phyloP scores from a whole-genome alignment of 2,888 invertebrate species.

The Nephrotoma guestfalica region DNA sequence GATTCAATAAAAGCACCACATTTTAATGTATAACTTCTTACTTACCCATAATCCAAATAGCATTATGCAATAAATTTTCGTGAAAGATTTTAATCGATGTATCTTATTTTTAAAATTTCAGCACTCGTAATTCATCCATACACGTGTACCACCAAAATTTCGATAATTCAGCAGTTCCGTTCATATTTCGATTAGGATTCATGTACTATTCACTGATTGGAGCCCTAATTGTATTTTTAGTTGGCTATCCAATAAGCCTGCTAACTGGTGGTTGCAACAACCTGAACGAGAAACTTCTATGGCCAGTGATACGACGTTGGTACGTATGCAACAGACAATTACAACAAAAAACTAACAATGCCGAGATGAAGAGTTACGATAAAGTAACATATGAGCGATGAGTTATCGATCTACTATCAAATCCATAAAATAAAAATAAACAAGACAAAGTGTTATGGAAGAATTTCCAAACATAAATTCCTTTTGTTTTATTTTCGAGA shows the following conservation, averaged over 20 bases:
- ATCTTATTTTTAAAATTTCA: not conserved
- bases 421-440: not conserved
- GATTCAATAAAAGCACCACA: not conserved
- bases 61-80: too few relatives aligned
- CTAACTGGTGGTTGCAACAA: slow-evolving; percentile 27
- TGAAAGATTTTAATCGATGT: too few relatives aligned
- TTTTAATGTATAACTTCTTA: not conserved
- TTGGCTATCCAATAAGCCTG: slow-evolving; percentile 47
- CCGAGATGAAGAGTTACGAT: not conserved
- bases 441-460: not conserved
- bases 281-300: slow-evolving; percentile 12
- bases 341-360: not conserved
- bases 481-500: not conserved
- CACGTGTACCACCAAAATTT: not conserved
- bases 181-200: slow-evolving; percentile 44
- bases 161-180: not conserved
- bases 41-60: too few relatives aligned
- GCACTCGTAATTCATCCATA: not conserved
- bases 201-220: slow-evolving; percentile 56
- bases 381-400: not conserved
- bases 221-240: slow-evolving; percentile 39
- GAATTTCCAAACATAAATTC: not conserved
- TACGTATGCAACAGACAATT: not conserved
- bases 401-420: not conserved
- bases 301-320: slow-evolving; percentile 9